Conservation (phyloP, 2,113 vertebrate genomes). For the Monarcha castaneiventris region DNA sequence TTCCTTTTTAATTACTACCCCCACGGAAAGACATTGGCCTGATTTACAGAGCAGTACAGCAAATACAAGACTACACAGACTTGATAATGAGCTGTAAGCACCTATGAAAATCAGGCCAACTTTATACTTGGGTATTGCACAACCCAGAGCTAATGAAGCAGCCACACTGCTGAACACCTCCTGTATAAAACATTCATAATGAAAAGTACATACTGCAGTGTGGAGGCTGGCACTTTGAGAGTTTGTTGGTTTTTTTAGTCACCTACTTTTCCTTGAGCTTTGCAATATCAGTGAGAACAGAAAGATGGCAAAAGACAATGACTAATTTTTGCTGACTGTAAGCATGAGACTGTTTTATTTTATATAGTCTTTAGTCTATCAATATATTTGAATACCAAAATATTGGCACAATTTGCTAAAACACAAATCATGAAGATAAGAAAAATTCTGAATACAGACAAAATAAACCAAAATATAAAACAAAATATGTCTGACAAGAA, state of each 20-base stretch:
- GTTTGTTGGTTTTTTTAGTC: neutral
- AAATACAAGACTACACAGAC: neutral
- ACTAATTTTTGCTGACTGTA: neutral
- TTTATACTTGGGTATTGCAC: neutral
- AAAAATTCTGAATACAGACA: neutral
- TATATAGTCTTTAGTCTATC: neutral
- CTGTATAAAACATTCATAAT: slow-evolving; percentile 4
- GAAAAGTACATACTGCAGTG: neutral
- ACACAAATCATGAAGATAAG: neutral
- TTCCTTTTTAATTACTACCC: neutral
- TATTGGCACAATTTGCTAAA: slow-evolving; percentile 24
- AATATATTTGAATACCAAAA: neutral
- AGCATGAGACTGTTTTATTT: neutral
- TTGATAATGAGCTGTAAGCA: slow-evolving; percentile 17
- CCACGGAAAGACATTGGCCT: neutral
- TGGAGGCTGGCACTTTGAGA: neutral
- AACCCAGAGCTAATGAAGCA: slow-evolving; percentile 5
- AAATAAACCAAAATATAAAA: neutral
- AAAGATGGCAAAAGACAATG: neutral
- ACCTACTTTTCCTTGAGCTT: neutral
- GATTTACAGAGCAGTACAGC: neutral
- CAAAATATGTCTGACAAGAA: neutral
- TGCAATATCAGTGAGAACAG: neutral
- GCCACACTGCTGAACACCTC: neutral
- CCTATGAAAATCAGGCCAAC: slow-evolving; percentile 26